Base-by-base conservation (phyloP, 2,113 vertebrate species). In the Hepsetus odoe region DNA sequence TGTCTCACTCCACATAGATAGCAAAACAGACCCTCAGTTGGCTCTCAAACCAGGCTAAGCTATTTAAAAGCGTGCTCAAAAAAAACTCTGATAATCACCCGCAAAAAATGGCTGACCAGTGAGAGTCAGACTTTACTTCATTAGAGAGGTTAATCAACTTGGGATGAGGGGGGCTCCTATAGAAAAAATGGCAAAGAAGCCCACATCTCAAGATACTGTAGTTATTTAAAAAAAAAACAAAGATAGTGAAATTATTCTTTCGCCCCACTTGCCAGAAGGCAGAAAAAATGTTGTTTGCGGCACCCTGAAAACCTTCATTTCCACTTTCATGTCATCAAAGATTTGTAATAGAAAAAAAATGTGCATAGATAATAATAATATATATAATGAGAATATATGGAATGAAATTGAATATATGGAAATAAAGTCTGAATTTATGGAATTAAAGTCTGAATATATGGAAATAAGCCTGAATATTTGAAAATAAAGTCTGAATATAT, bases 91-190 rank as follows among this genome's bases (percentile, higher is more conserved):
- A 71, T 79, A 79, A 83, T 76, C 72, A 58, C 51, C 13, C 58
- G 26, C 40, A 62, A 28, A 73, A n/a, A 78, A 59, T 12, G 28
- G 26, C 28, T 64, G 70, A 79, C 72, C 80, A 80, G 65, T 16
- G 20, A 53, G 33, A 44, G 51, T n/a, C 58, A 26, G 49, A 38
- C 40, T 22, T 28, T 32, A 26, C 51, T 38, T 75, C 71, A 81
- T 72, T 84, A 81, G 72, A 59, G 42, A 78, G 76, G 71, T 78
- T 84, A 84, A 84, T 84, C 83, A 72, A 59, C 58, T 79, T 24
- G 35, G 35, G 68, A 71, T 44, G 46, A n/a, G 46, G 42, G 55
- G 64, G n/a, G 55, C 12, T 71, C 53, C 53, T 59, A 56, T 67
- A 67, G n/a, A 59, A 79, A 49, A 61, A 24, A 76, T 28, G 38